Evolutionary conservation across 1,140 invertebrate genomes (phyloP), one percentile per base, ranked within the genome.

Genomic region (Drosophila cardini): DNA sequence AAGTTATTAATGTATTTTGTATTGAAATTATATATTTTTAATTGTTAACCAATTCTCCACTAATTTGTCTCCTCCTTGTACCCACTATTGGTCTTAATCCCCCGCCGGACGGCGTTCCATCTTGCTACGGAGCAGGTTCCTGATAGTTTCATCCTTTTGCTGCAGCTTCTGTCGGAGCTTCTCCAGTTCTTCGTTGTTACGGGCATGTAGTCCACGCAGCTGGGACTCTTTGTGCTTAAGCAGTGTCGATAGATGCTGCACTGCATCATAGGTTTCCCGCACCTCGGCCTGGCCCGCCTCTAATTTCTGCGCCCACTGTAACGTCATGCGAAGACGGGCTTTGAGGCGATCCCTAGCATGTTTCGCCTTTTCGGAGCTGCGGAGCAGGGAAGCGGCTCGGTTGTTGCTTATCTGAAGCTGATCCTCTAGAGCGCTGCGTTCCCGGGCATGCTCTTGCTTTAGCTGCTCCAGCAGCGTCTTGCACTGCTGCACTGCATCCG

Each of bases 401-500:
- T 46, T 55, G 2, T 52, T 65, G 16, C 76, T 74, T 9, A 78
- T 53, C 32, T 76, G 64, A 13, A 82, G 61, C 56, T 90, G 69
- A 2, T 77, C 76, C 60, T 80, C 70, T 4, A 87, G 61, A 0
- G 53, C 9, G 0, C 21, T 69, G 4, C 94, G 78, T 30, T 95
- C 95, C 6, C 84, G 79, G 15, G 94, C 93, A 65, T 95, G 95
- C 68, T 94, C 94, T 30, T 73, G 64, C 70, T 95, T 95, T 8
- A 95, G 78, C 76, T 95, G 94, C 74, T 95, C 94, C 65, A 95
- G 94, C 62, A 94, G 91, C 61, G 93, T 91, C 91, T 94, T 94
- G 62, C 94, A 95, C 78, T 95, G 95, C 55, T 94, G 93, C 1
- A 95, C 93, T 15, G 84, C 79, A 1, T 94, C 93, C 21, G 94